Percentiles rank a stretch among this genome's conserved stretches.
phyloP scores from a whole-genome alignment of 92 coral and sea anemone species.

The Phenganax subtilis region DNA sequence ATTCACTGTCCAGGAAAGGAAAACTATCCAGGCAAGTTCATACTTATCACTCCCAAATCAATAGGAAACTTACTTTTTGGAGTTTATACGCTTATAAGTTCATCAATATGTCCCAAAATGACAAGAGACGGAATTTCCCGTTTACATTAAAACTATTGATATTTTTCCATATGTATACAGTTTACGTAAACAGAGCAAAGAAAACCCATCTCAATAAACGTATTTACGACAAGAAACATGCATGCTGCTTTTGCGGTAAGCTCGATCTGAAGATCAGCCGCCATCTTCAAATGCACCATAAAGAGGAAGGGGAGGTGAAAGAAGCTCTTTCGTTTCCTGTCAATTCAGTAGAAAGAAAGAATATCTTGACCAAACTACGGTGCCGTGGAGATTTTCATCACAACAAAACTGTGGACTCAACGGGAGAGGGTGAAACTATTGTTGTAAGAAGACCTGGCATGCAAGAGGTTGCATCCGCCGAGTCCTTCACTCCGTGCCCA shows the following conservation, averaged over 20 bases:
- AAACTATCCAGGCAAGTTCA: too few species aligned
- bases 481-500: slow-evolving; percentile 47
- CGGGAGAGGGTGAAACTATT: slow-evolving; percentile 7
- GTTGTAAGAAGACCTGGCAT: neutral
- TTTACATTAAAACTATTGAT: too few species aligned
- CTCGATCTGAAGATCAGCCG: neutral
- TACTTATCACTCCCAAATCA: too few species aligned
- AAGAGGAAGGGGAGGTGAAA: slow-evolving; percentile 20
- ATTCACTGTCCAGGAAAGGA: too few species aligned
- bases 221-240: slow-evolving; percentile 9
- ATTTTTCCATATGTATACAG: too few species aligned
- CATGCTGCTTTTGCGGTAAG: slow-evolving; percentile 22
- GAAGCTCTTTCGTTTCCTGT: neutral
- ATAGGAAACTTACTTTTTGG: too few species aligned
- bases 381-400: slow-evolving; percentile 29
- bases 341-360: neutral
- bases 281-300: neutral
- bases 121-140: too few species aligned
- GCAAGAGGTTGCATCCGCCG: neutral
- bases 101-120: too few species aligned
- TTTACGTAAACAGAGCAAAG: too few species aligned
- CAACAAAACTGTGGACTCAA: slow-evolving; percentile 16
- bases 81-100: too few species aligned
- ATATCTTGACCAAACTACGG: slow-evolving; percentile 4
- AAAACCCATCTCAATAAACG: too few species aligned